Base-by-base conservation (phyloP, 2,888 invertebrate species). In the Drosophila longiperda region DNA sequence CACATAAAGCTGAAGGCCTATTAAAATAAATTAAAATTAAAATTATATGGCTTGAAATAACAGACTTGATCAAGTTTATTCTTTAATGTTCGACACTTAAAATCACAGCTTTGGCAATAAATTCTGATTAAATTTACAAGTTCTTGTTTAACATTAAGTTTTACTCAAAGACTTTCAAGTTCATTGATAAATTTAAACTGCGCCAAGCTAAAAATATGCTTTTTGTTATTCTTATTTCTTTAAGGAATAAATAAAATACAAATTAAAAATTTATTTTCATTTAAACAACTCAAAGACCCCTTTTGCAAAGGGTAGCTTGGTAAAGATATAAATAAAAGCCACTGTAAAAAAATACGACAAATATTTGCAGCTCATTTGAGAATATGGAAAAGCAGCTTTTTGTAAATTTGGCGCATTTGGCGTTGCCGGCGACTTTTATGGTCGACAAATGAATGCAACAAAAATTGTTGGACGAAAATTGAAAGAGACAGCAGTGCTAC, bases 371-470 rank as follows among this genome's bases (percentile, higher is more conserved):
- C 74, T 71, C 61, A 74, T 66, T 77, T 79, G 82, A 83, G 87
- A 83, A 88, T 86, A 86, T 86, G 85, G 85, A 75, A 82, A 86
- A 71, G 74, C 80, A 75, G 77, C 78, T 80, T 79, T 45, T 80
- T 72, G 57, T 77, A 65, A 73, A 60, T 82, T 87, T 85, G 83
- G 70, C 78, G 79, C 83, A 81, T 87, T 87, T 79, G 83, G 64
- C 54, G 72, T 67, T 69, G 87, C 78, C 89, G 84, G 82, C 87
- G 78, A 89, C 89, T 83, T 86, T 89, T 86, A 89, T 86, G 85
- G 85, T 73, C 84, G 89, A 86, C 87, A 87, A 85, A 88, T 85
- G 89, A 89, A 87, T 84, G 83, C 80, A 84, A 74, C 87, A 81
- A 80, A 79, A 81, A 73, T 80, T 75, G 87, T 79, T 68, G 83